These are phyloP conservation scores for Todiramphus saurophagus DNA, from an alignment of 2,113 vertebrate genomes.

Conservation along the genomic window DNA sequence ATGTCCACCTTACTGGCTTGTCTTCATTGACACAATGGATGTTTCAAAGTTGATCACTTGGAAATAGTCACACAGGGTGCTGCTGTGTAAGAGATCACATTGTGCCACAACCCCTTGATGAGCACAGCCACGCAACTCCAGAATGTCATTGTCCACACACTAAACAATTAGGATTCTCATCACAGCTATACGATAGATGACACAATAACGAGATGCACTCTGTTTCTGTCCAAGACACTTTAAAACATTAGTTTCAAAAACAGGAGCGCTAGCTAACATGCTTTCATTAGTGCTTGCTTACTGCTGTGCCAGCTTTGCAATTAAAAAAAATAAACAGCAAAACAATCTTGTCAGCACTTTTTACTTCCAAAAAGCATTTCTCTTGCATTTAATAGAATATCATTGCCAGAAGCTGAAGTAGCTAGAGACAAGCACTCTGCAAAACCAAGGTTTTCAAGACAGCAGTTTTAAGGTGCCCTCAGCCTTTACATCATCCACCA, in stretches of 20 bases:
- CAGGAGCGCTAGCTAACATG: not conserved
- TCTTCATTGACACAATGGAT: not conserved
- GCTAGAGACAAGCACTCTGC: not conserved
- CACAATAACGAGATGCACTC: not conserved
- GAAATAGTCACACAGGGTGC: not conserved
- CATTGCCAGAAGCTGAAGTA: too few species aligned
- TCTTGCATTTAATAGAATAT: too few species aligned
- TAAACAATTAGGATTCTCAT: not conserved
- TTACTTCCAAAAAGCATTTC: not conserved
- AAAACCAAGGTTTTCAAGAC: not conserved
- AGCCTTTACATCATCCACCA: not conserved
- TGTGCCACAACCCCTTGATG: not conserved
- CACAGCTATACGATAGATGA: not conserved
- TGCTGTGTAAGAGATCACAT: not conserved
- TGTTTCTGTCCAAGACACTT: not conserved
- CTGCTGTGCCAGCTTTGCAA: conserved; percentile 21
- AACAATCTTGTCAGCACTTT: not conserved
- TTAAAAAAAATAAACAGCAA: not conserved
- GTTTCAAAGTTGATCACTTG: not conserved
- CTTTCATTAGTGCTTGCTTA: not conserved
- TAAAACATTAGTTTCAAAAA: not conserved
- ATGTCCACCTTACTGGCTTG: not conserved
- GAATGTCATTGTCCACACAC: not conserved
- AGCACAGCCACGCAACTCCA: not conserved
- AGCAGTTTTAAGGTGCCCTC: conserved; percentile 20